phyloP scores from a whole-genome alignment of 2,113 vertebrate genomes.

The Dromiciops gliroides region DNA sequence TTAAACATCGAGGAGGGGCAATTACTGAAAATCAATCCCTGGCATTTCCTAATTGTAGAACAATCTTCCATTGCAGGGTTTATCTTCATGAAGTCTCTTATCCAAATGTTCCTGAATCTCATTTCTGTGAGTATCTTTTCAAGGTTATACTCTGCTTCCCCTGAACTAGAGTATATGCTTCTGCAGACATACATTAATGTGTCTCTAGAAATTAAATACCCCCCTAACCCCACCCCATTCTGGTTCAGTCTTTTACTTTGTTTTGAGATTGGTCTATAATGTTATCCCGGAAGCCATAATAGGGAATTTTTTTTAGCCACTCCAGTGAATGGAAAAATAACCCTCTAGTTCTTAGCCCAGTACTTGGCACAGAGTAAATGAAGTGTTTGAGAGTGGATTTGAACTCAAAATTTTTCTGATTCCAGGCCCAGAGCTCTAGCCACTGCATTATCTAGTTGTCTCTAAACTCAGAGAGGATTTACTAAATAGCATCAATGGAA shows the following conservation, averaged over 20 bases:
- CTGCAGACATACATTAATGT: neutral
- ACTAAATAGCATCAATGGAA: neutral
- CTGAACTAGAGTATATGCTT: neutral
- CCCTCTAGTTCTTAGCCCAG: neutral
- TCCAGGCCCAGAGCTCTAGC: neutral
- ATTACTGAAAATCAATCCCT: constrained; percentile 70
- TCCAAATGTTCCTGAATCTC: neutral
- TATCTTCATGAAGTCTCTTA: constrained; percentile 6
- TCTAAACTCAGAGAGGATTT: neutral
- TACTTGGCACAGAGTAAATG: neutral
- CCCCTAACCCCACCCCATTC: neutral
- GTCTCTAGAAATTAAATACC: neutral
- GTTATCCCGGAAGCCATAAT: neutral
- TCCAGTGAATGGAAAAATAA: neutral
- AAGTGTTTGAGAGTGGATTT: neutral
- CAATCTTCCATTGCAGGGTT: constrained; percentile 35
- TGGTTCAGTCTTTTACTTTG: neutral
- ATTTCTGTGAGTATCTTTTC: neutral
- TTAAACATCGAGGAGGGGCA: constrained; percentile 77
- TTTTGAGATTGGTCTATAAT: neutral
- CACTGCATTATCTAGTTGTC: neutral
- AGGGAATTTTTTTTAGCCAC: neutral
- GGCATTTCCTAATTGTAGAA: constrained; percentile 74
- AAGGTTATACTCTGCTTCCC: neutral
- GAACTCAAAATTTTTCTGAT: neutral